A percentile compares a stretch with the other conserved stretches of the same genome.
Evolutionary conservation across 1,140 invertebrate species (phyloP).

Genomic region (Pemphigus obesinymphae): DNA sequence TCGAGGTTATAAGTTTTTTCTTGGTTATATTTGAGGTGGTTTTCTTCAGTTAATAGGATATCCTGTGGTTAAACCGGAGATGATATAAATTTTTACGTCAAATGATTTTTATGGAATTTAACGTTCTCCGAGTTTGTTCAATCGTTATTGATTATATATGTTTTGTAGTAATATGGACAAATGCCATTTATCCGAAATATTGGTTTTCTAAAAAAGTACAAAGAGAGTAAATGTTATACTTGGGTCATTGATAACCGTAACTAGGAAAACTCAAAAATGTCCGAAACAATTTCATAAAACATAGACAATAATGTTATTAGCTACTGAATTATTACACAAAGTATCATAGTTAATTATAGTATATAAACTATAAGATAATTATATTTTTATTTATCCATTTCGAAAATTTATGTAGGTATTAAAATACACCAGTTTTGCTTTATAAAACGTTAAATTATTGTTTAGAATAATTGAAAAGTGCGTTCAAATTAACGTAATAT

Average conservation of each 20-base stretch:
- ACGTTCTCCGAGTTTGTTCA: neutral
- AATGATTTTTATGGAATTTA: neutral
- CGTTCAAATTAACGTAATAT: no score
- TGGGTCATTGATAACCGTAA: neutral
- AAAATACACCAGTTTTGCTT: no score
- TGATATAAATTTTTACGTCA: neutral
- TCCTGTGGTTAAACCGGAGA: neutral
- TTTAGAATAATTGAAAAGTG: no score
- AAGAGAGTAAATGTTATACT: neutral
- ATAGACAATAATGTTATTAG: no score
- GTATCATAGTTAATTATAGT: no score
- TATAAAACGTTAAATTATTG: no score
- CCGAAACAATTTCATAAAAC: neutral
- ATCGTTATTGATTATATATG: neutral
- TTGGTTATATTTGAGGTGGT: neutral
- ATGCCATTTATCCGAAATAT: neutral
- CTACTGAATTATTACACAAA: no score
- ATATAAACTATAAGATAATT: no score
- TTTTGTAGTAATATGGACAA: neutral
- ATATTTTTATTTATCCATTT: no score
- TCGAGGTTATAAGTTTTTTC: neutral
- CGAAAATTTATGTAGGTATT: no score
- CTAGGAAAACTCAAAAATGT: neutral
- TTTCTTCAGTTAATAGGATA: neutral
- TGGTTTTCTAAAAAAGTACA: neutral